Base-by-base conservation (phyloP, 2,797 vertebrate species). In the Bryconaethiops microstoma region DNA sequence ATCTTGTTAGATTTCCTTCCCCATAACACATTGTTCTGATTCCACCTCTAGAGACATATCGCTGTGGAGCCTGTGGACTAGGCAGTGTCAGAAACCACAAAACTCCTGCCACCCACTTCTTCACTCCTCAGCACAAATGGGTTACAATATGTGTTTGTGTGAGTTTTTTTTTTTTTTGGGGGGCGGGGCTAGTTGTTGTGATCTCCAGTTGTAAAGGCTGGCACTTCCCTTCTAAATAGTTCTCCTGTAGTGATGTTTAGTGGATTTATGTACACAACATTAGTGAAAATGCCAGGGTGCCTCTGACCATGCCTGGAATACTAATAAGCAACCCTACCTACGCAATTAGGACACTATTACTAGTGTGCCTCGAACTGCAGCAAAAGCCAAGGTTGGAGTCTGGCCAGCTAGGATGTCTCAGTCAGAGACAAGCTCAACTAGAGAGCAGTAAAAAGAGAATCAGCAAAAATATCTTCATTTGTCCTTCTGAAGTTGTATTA, bases 281-380 rank as follows among this genome's bases (percentile, higher is more conserved):
- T 88, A 86, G 85, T 84, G 86, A 87, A 88, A 88, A 88, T 84
- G 87, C 84, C 87, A 84, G 84, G 85, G 89, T 88, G 62, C 84
- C 82, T 79, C 87, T 89, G 83, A 85, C 85, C 91, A 88, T 91
- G 91, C 87, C 86, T 89, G 81, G 90, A 92, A 93, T 91, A 91
- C 83, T 84, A 92, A 93, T 76, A 84, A 84, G 78, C 84, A 29
- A 77, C 70, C 79, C 40, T 81, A 89, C 87, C 84, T 90, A 75
- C 71, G 60, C 86, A 87, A 87, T 91, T 78, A 79, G 52, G 67
- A 69, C 60, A 63, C 60, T 77, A 82, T 75, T 69, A 80, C 77
- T 10, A n/a, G 60, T 63, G 76, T 63, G 70, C 74, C 67, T 64
- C 21, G 25, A 65, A 19, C 67, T 39, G 57, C 39, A 54, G 77